Evolutionary conservation across 2,888 invertebrate species (phyloP).

Genomic region (Scaptomyza parva): DNA sequence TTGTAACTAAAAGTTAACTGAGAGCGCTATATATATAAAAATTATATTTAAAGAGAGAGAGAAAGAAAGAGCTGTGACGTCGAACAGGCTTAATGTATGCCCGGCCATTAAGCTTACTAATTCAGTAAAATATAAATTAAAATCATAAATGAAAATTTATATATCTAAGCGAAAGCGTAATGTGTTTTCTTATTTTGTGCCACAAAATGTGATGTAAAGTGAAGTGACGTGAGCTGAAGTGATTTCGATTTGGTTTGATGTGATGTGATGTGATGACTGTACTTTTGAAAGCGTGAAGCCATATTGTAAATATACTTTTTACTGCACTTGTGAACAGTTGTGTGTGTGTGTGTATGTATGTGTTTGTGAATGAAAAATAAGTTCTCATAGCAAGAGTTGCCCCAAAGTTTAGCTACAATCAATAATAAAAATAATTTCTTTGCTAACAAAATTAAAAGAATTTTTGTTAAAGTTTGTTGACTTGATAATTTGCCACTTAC

Average conservation of each 20-base stretch:
- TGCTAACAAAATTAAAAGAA: constrained; percentile 13
- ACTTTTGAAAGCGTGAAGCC: constrained; percentile 31
- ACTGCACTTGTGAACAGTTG: constrained; percentile 43
- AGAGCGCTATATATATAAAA: constrained; percentile 49
- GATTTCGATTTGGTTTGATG: constrained; percentile 7
- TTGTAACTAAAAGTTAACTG: constrained; percentile 53
- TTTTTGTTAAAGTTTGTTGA: constrained; percentile 23
- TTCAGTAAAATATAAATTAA: constrained; percentile 33
- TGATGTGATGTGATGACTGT: constrained; percentile 42
- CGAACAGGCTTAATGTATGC: constrained; percentile 44
- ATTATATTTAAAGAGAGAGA: constrained; percentile 33
- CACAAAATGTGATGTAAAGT: constrained; percentile 42
- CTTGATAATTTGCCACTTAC: constrained; percentile 67
- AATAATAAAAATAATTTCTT: not conserved
- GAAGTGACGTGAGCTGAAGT: constrained; percentile 31
- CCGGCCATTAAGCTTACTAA: constrained; percentile 65
- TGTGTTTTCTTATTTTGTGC: constrained; percentile 45
- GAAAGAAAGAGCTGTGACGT: constrained; percentile 48
- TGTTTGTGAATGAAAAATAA: constrained; percentile 50
- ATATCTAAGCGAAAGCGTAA: constrained; percentile 66
- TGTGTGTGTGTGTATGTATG: not conserved
- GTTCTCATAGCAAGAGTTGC: constrained; percentile 73
- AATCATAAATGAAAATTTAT: constrained; percentile 32
- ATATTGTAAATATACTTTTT: constrained; percentile 27
- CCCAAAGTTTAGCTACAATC: constrained; percentile 41